Conservation (phyloP, 2,888 invertebrate species). For the Arenicola marina region DNA sequence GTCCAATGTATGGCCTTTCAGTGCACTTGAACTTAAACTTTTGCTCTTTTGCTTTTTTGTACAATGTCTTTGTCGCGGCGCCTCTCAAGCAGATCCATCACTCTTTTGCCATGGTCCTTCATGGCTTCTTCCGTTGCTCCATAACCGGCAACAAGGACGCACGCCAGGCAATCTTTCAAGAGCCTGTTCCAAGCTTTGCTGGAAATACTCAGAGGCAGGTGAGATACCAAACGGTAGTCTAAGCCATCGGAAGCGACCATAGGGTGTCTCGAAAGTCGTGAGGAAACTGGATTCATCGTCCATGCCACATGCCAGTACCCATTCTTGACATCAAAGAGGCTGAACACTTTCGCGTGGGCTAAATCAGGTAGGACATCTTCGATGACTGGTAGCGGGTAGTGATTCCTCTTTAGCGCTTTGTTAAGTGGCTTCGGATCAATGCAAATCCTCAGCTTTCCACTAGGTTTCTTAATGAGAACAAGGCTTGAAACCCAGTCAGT, state of each 20-base stretch:
- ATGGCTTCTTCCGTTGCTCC: constrained; percentile 2
- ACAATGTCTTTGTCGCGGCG: constrained; percentile 17
- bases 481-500: constrained; percentile 10
- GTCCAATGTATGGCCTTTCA: background rate
- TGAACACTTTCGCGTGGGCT: constrained; percentile 30
- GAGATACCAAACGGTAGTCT: constrained; percentile 35
- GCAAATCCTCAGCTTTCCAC: constrained; percentile 6
- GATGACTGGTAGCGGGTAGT: constrained; percentile 10
- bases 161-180: constrained; percentile 33
- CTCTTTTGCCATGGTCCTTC: constrained; percentile 27
- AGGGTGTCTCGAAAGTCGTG: constrained; percentile 35
- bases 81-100: constrained; percentile 19
- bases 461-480: constrained; percentile 4
- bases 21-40: background rate
- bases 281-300: constrained; percentile 29
- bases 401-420: background rate
- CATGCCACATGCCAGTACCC: constrained; percentile 34
- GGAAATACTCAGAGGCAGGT: constrained; percentile 30
- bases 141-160: constrained; percentile 28
- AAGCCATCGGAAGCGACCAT: constrained; percentile 33
- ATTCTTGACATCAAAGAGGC: constrained; percentile 25
- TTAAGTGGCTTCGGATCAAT: constrained; percentile 13
- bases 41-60: too few species aligned
- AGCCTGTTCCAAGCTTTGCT: constrained; percentile 26
- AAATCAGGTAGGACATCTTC: constrained; percentile 31